A percentile compares a stretch with the other conserved stretches of the same genome.
phyloP scores from a whole-genome alignment of 2,888 invertebrate species.

The Leucoma salicis region DNA sequence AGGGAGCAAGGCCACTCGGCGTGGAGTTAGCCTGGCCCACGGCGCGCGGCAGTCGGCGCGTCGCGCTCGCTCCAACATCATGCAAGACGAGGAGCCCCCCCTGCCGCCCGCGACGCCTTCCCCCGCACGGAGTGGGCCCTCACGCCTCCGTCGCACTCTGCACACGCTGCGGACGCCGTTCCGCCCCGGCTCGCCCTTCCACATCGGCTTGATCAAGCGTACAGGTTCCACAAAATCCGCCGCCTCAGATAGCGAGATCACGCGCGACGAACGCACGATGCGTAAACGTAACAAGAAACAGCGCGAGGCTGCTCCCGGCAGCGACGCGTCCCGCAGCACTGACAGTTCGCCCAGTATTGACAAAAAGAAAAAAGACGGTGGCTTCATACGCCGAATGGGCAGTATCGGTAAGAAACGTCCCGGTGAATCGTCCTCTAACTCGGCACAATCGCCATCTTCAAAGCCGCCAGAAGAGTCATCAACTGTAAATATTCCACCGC shows the following conservation, averaged over 20 bases:
- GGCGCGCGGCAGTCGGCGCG: constrained; percentile 56
- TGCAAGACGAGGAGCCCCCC: constrained; percentile 62
- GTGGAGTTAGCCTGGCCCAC: constrained; percentile 42
- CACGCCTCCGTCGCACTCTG: constrained; percentile 74
- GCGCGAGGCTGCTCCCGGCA: constrained; percentile 55
- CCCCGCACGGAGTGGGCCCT: constrained; percentile 48
- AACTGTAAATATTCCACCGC: constrained; percentile 17
- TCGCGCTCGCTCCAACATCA: constrained; percentile 55
- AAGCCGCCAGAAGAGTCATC: constrained; percentile 26
- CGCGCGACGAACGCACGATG: constrained; percentile 76
- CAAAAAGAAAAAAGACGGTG: constrained; percentile 57
- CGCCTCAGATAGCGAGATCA: constrained; percentile 75
- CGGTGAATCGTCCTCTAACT: constrained; percentile 30
- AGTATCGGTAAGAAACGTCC: constrained; percentile 65
- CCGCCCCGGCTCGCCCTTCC: constrained; percentile 78
- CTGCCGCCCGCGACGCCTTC: constrained; percentile 50
- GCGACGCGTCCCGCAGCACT: constrained; percentile 59
- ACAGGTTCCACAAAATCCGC: constrained; percentile 68
- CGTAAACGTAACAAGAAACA: constrained; percentile 76
- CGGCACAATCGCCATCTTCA: constrained; percentile 38
- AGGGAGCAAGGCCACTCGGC: constrained; percentile 57
- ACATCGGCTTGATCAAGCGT: constrained; percentile 73
- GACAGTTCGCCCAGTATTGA: constrained; percentile 64
- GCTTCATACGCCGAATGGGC: constrained; percentile 66
- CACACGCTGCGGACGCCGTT: constrained; percentile 76